These are phyloP conservation scores for Onthophagus taurus DNA, from an alignment of 1,140 invertebrate genomes.

Conservation along the genomic window DNA sequence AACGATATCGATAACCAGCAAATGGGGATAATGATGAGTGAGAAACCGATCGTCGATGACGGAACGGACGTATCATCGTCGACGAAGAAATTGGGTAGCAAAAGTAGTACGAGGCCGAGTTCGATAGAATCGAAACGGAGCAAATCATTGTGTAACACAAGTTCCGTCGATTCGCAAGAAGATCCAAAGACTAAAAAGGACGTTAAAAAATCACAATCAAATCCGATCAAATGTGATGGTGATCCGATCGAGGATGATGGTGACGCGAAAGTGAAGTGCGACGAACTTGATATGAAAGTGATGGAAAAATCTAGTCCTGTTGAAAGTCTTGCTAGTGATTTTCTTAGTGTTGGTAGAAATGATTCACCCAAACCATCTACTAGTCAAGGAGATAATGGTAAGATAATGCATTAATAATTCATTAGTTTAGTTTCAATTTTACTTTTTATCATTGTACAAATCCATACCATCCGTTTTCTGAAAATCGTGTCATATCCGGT, in stretches of 20 bases:
- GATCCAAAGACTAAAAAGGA: slow-evolving; percentile 26
- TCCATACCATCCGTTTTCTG: not conserved
- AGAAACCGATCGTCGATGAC: not conserved
- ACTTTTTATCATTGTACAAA: not conserved
- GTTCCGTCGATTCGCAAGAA: slow-evolving; percentile 25
- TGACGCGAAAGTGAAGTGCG: slow-evolving; percentile 14
- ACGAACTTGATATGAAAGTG: slow-evolving; percentile 16
- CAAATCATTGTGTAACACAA: slow-evolving; percentile 28
- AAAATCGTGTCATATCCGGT: too few relatives aligned
- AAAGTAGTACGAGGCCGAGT: slow-evolving; percentile 21
- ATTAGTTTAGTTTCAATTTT: too few relatives aligned
- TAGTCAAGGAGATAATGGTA: slow-evolving; percentile 32
- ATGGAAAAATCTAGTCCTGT: slow-evolving; percentile 28
- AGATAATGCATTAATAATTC: too few relatives aligned
- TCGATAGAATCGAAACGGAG: slow-evolving; percentile 28
- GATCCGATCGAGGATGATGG: slow-evolving; percentile 14
- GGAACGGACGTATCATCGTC: not conserved
- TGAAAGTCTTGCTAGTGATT: slow-evolving; percentile 18
- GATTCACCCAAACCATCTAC: slow-evolving; percentile 33
- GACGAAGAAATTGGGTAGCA: slow-evolving; percentile 7
- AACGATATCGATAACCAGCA: not conserved
- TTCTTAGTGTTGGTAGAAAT: slow-evolving; percentile 11
- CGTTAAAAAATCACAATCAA: slow-evolving; percentile 29
- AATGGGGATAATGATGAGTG: not conserved
- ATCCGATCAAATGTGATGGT: slow-evolving; percentile 17